These are phyloP conservation scores for Delia radicum DNA, from an alignment of 1,140 invertebrate species.

Conservation along the genomic window DNA sequence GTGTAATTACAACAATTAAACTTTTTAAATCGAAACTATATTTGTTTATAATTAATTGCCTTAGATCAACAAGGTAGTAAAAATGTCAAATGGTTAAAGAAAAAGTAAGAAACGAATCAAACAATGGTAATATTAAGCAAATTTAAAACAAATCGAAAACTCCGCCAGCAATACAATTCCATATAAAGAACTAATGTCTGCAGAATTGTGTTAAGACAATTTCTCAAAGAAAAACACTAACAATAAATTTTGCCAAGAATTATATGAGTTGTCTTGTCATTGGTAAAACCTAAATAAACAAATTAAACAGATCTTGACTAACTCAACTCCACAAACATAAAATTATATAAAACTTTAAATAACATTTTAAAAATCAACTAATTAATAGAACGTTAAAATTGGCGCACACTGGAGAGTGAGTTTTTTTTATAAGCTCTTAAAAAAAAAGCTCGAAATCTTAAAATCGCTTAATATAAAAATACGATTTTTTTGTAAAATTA, in stretches of 20 bases:
- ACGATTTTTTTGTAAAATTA: too few species aligned
- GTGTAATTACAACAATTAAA: constrained; percentile 12
- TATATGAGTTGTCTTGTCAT: not conserved
- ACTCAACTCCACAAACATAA: too few species aligned
- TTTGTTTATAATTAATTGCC: constrained; percentile 9
- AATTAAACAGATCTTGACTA: not conserved
- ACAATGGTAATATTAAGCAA: too few species aligned
- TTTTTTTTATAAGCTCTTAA: too few species aligned
- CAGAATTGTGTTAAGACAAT: not conserved
- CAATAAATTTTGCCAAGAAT: not conserved
- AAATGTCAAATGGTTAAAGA: not conserved
- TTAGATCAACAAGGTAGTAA: not conserved
- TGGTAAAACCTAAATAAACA: not conserved
- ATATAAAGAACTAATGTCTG: not conserved
- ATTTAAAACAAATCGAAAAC: not conserved
- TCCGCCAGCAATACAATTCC: not conserved
- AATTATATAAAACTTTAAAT: not conserved
- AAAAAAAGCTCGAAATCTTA: not conserved
- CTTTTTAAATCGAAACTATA: not conserved
- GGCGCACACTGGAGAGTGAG: not conserved
- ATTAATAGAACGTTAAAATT: not conserved
- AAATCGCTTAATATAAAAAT: not conserved
- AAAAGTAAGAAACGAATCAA: too few species aligned
- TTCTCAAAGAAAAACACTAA: not conserved
- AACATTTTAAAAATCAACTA: not conserved